phyloP scores from a whole-genome alignment of 2,888 invertebrate species.

The Parasteatoda lunata region DNA sequence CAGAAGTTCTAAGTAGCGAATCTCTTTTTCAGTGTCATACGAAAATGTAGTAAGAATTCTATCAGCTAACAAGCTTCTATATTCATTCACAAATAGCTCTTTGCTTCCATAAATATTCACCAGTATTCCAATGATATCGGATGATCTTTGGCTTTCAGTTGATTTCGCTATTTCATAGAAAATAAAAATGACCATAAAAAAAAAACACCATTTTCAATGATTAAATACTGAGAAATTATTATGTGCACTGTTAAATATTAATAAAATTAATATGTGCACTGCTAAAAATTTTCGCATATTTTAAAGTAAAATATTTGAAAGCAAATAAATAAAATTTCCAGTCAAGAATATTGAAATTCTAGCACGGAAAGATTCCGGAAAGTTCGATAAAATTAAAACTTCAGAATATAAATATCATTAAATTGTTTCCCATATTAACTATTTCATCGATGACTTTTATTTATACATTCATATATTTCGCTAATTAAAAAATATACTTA shows the following conservation, averaged over 20 bases:
- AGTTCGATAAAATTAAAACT: no score
- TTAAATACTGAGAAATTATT: neutral
- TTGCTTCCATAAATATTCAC: slow-evolving; percentile 99
- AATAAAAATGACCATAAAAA: neutral
- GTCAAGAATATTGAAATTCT: no score
- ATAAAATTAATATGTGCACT: neutral
- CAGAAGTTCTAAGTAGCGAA: slow-evolving; percentile 91
- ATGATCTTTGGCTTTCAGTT: slow-evolving; percentile 77
- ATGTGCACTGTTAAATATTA: neutral
- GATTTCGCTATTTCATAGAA: slow-evolving; percentile 76
- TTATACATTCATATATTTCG: no score
- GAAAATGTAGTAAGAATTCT: slow-evolving; percentile 86
- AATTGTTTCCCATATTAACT: no score
- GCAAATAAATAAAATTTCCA: no score
- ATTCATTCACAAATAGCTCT: slow-evolving; percentile 98
- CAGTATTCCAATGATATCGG: slow-evolving; percentile 97
- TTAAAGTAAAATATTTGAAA: no score
- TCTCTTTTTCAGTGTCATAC: slow-evolving; percentile 92
- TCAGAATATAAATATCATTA: no score
- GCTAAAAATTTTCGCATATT: no score
- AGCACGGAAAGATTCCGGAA: no score
- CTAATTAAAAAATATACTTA: no score
- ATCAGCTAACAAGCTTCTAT: slow-evolving; percentile 93
- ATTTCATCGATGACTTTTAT: no score
- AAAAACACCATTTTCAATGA: neutral